These are phyloP conservation scores for Florisuga fusca DNA, from an alignment of 2,797 vertebrate genomes.

Conservation along the genomic window DNA sequence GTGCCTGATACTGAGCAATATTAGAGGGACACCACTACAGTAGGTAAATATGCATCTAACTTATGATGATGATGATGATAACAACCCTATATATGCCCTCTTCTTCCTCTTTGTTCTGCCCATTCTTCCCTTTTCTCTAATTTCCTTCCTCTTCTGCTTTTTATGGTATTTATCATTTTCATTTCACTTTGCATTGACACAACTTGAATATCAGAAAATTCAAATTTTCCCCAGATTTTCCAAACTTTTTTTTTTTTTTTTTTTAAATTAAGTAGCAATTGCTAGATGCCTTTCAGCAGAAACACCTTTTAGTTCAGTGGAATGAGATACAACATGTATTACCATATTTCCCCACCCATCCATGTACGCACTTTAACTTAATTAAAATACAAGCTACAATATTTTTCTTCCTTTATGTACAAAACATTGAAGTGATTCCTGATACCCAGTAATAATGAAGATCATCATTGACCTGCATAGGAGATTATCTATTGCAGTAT, in stretches of 20 bases:
- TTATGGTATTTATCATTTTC: background rate
- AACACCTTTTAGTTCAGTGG: background rate
- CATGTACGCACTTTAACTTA: background rate
- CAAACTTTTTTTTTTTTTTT: background rate
- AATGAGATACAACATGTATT: background rate
- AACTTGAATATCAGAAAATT: background rate
- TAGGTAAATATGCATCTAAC: background rate
- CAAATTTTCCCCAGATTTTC: background rate
- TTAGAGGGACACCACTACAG: background rate
- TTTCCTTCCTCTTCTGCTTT: background rate
- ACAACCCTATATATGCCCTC: background rate
- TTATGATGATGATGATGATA: background rate
- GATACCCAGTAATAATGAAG: background rate
- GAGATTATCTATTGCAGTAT: accelerated
- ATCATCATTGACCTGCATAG: background rate
- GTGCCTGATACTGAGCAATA: background rate
- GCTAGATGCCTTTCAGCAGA: background rate
- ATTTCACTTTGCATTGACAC: background rate
- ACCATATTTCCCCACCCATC: background rate
- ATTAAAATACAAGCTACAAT: background rate
- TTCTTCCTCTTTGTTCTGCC: background rate
- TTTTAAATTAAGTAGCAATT: background rate
- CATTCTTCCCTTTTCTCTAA: background rate
- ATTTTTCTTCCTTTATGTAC: background rate
- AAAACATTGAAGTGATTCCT: background rate